Evolutionary conservation across 2,797 vertebrate genomes (phyloP).

Genomic region (Glyptemys insculpta): DNA sequence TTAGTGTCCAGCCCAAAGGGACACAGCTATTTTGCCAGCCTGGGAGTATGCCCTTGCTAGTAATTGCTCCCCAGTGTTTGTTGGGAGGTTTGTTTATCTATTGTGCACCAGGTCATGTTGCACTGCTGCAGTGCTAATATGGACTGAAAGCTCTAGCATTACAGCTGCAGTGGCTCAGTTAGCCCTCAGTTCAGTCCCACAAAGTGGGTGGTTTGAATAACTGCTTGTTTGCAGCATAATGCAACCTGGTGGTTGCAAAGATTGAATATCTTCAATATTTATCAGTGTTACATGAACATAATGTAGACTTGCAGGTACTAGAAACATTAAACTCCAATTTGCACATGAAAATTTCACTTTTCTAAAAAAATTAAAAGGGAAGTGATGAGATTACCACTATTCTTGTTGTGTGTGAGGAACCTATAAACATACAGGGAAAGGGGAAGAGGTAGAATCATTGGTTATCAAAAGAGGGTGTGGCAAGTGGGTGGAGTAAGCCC

Average conservation of each 20-base stretch:
- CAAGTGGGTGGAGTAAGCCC: background rate
- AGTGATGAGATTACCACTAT: background rate
- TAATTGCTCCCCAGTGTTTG: rapidly evolving
- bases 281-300: background rate
- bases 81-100: background rate
- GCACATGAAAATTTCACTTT: background rate
- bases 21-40: background rate
- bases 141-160: background rate
- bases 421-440: background rate
- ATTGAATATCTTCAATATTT: background rate
- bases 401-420: background rate
- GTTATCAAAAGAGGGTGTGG: background rate
- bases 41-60: background rate
- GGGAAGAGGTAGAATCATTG: background rate
- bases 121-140: background rate
- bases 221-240: background rate
- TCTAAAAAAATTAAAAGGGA: rapidly evolving
- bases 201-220: background rate
- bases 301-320: background rate
- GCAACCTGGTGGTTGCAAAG: no score
- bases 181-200: background rate
- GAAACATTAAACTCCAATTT: background rate
- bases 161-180: background rate
- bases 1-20: background rate
- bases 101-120: background rate